Evolutionary conservation across 2,797 vertebrate species (phyloP), one percentile per base, ranked within the genome.

Genomic region (Podarcis siculus): DNA sequence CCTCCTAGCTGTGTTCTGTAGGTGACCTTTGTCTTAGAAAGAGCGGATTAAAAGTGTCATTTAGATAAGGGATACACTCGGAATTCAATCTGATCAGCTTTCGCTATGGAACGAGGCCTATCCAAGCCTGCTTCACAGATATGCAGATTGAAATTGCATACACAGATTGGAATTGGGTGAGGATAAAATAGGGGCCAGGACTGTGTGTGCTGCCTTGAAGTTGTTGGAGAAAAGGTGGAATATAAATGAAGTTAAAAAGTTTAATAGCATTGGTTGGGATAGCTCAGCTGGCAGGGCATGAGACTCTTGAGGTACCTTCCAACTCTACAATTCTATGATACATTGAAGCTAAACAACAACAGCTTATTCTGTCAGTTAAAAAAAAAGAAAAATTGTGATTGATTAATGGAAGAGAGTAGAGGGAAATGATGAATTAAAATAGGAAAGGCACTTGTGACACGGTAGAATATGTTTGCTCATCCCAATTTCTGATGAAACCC

Each of bases 1-100:
- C 39, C 90, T 86, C 90, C 86, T 89, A 90, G 42, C 58, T 5
- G 58, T 94, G 87, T 90, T 95, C 87, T 95, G 90, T 81, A 94
- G 73, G 92, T 96, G 94, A 97, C 93, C 90, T 91, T 92, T 95
- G 77, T 32, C 49, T 93, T 92, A 27, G n/a, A 83, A 92, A 61
- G 19, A 21, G 39, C 82, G 85, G 83, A 66, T 91, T 92, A 80
- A 91, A 94, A n/a, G 55, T 42, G 30, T 30, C n/a, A 3, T 79
- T 71, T 91, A 75, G 35, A 64, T 58, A 23, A 58, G 19, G 49
- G n/a, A 79, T 32, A 32, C 55, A 79, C 30, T 58, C 5, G 49
- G 55, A 79, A 58, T 79, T 32, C n/a, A 17, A 19, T 79, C n/a
- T 32, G 30, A 35, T 32, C n/a, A n/a, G 55, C 23, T 79, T 79